Evolutionary conservation across 2,888 invertebrate species (phyloP).

Genomic region (Oscheius sp.): DNA sequence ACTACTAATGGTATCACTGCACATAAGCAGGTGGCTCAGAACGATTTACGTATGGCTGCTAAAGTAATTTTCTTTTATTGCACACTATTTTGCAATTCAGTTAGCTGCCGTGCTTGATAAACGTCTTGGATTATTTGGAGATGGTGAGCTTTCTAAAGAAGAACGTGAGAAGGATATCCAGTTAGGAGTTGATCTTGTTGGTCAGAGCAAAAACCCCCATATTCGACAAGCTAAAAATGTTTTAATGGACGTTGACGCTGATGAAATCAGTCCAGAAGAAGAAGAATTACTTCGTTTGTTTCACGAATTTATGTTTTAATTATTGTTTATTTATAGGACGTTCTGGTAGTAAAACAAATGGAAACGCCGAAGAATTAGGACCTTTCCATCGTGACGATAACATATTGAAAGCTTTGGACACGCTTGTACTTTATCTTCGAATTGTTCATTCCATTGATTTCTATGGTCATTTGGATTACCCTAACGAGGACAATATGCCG

Average conservation of each 20-base stretch:
- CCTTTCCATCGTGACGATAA: slow-evolving; percentile 81
- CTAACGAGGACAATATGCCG: slow-evolving; percentile 99
- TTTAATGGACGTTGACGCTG: slow-evolving; percentile 76
- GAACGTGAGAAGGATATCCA: slow-evolving; percentile 54
- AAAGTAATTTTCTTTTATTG: slow-evolving; percentile 54
- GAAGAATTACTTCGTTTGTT: slow-evolving; percentile 81
- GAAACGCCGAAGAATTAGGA: slow-evolving; percentile 62
- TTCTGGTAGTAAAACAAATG: slow-evolving; percentile 28
- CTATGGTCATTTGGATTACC: slow-evolving; percentile 98
- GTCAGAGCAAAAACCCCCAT: slow-evolving; percentile 83
- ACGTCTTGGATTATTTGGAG: slow-evolving; percentile 74
- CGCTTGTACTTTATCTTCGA: slow-evolving; percentile 88
- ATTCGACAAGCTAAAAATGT: slow-evolving; percentile 81
- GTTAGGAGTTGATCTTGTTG: slow-evolving; percentile 53
- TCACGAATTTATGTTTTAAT: slow-evolving; percentile 5
- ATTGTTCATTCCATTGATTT: slow-evolving; percentile 98
- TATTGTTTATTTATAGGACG: slow-evolving; percentile 22
- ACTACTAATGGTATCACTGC: slow-evolving; percentile 90
- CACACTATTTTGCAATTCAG: slow-evolving; percentile 34
- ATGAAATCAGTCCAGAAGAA: slow-evolving; percentile 97
- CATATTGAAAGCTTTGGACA: slow-evolving; percentile 77
- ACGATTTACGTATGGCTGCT: slow-evolving; percentile 75
- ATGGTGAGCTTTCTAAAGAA: slow-evolving; percentile 41
- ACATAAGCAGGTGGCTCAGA: slow-evolving; percentile 82
- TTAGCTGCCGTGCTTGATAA: slow-evolving; percentile 76